Percentiles rank a stretch among this genome's conserved stretches.
phyloP scores from a whole-genome alignment of 2,888 invertebrate genomes.

The Oscheius sp. region DNA sequence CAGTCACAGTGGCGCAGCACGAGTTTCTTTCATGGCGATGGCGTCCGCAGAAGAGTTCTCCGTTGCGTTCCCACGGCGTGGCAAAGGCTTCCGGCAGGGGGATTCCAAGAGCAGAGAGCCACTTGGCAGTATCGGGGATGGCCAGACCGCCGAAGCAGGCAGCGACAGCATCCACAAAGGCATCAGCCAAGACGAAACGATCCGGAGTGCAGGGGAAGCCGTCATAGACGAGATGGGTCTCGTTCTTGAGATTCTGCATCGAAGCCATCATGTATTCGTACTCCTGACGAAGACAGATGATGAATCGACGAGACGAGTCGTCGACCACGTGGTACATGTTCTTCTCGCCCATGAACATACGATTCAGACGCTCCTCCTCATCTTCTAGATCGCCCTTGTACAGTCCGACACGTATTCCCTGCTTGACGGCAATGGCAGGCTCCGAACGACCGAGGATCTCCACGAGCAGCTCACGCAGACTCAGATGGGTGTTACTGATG shows the following conservation, averaged over 20 bases:
- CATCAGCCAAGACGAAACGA: constrained; percentile 58
- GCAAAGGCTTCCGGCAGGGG: constrained; percentile 33
- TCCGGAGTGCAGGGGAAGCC: constrained; percentile 54
- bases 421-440: constrained; percentile 55
- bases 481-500: constrained; percentile 38
- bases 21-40: constrained; percentile 36
- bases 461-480: constrained; percentile 49
- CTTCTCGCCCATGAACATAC: constrained; percentile 26
- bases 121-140: constrained; percentile 42
- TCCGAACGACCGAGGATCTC: constrained; percentile 61
- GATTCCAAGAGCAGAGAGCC: constrained; percentile 45
- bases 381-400: constrained; percentile 47
- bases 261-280: constrained; percentile 49
- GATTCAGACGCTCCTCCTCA: constrained; percentile 30
- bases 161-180: constrained; percentile 61
- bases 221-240: constrained; percentile 51
- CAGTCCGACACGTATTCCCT: constrained; percentile 58
- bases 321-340: constrained; percentile 43
- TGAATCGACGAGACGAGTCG: constrained; percentile 47
- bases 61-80: constrained; percentile 38
- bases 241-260: constrained; percentile 47
- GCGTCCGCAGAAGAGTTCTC: constrained; percentile 40
- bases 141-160: constrained; percentile 48
- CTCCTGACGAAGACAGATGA: constrained; percentile 55
- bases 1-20: constrained; percentile 45